These are phyloP conservation scores for Sorex maritimensis DNA, from an alignment of 2,797 vertebrate species.

Conservation along the genomic window DNA sequence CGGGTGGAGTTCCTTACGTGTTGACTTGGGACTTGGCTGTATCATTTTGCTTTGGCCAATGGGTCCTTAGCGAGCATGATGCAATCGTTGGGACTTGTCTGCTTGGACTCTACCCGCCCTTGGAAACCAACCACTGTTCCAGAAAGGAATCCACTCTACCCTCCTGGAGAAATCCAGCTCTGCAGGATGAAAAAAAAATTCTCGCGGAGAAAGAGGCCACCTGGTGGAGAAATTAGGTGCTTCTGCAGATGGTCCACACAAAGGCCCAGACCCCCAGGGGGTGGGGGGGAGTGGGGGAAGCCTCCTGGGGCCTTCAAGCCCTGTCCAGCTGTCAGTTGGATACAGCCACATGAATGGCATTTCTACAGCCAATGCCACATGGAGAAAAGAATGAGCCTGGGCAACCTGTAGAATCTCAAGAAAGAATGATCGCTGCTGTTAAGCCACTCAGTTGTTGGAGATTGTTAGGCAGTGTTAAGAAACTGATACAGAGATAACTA, in stretches of 20 bases:
- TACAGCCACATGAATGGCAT: background rate
- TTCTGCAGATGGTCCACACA: background rate
- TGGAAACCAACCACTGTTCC: background rate
- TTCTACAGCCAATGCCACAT: background rate
- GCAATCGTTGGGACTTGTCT: conserved; percentile 8
- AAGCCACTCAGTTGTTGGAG: background rate
- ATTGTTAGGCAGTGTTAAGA: conserved; percentile 13
- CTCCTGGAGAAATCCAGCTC: conserved; percentile 21
- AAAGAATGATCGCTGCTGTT: background rate
- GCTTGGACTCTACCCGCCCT: background rate
- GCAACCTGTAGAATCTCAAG: background rate
- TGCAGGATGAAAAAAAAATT: background rate
- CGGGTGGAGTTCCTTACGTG: background rate
- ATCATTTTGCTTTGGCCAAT: background rate
- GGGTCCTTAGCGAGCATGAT: background rate
- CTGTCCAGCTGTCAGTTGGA: background rate
- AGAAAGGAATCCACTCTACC: conserved; percentile 20
- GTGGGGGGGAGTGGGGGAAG: rapidly evolving
- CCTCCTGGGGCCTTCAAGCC: background rate
- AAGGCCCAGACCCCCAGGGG: background rate
- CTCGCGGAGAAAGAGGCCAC: conserved; percentile 61
- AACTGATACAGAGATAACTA: background rate
- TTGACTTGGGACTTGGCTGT: background rate
- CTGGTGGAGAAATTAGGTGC: conserved; percentile 57
- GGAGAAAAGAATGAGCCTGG: background rate